Conservation (phyloP, 1,140 invertebrate species). For the Conus ventricosus region DNA sequence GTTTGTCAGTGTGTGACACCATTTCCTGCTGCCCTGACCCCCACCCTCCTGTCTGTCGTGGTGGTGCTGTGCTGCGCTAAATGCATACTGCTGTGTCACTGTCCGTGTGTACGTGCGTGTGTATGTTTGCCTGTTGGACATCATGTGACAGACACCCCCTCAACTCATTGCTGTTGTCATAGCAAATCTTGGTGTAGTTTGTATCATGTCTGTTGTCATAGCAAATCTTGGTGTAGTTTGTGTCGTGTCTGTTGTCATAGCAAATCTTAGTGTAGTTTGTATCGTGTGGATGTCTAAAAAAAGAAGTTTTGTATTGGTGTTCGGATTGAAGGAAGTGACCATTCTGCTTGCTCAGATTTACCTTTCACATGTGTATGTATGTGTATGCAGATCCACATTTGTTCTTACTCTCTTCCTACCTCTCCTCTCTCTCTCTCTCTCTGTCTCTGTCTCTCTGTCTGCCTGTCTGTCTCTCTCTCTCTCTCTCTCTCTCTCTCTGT, state of each 20-base stretch:
- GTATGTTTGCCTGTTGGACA: not conserved
- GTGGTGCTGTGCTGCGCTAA: not conserved
- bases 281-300: too few species aligned
- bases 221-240: not conserved
- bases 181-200: not conserved
- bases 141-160: too few species aligned
- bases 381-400: not conserved
- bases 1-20: not conserved
- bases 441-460: not conserved
- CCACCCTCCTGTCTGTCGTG: not conserved
- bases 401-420: not conserved
- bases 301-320: too few species aligned
- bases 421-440: constrained; percentile 1
- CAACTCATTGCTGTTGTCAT: too few species aligned
- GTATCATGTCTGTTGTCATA: not conserved
- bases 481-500: not conserved
- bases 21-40: constrained; percentile 10
- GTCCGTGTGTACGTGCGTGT: constrained; percentile 9
- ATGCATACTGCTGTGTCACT: not conserved
- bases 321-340: too few species aligned
- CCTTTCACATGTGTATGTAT: not conserved
- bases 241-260: not conserved
- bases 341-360: too few species aligned
- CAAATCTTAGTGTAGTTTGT: too few species aligned
- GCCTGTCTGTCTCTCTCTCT: too few species aligned